Conservation (phyloP, 2,113 vertebrate genomes). For the Numenius arquata region DNA sequence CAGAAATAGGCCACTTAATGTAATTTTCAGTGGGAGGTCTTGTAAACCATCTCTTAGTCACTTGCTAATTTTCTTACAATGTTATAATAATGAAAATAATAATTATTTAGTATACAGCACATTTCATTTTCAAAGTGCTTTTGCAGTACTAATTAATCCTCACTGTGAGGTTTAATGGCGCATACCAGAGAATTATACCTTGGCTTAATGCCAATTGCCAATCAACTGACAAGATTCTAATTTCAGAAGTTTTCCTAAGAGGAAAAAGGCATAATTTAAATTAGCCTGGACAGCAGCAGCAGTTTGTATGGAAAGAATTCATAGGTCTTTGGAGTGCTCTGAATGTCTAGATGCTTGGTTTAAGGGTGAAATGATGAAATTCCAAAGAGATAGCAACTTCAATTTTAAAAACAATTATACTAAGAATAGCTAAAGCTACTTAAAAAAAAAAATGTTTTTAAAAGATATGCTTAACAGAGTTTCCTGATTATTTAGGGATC, state of each 20-base stretch:
- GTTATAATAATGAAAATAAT: conserved; percentile 59
- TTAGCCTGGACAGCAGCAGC: conserved; percentile 35
- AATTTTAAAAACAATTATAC: conserved; percentile 22
- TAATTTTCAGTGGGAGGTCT: conserved; percentile 41
- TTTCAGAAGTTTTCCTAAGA: conserved; percentile 56
- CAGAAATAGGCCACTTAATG: not conserved
- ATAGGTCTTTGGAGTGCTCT: conserved; percentile 13
- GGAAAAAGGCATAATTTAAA: conserved; percentile 47
- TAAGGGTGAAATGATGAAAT: not conserved
- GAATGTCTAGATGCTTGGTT: not conserved
- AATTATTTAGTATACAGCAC: conserved; percentile 53
- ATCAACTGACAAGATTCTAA: conserved; percentile 48
- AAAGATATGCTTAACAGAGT: not conserved
- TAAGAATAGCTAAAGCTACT: not conserved
- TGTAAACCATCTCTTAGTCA: conserved; percentile 18
- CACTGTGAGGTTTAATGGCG: conserved; percentile 56
- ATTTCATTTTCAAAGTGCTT: conserved; percentile 63
- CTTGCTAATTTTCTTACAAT: conserved; percentile 38
- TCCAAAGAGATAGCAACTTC: not conserved
- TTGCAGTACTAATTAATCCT: conserved; percentile 65
- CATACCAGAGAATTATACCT: conserved; percentile 53
- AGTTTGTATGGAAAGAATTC: not conserved
- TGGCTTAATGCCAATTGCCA: conserved; percentile 59
- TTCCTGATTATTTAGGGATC: conserved; percentile 19
- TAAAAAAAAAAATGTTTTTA: not conserved